Base-by-base conservation (phyloP, 2,797 vertebrate genomes). In the Microctenopoma stevenorrisi region DNA sequence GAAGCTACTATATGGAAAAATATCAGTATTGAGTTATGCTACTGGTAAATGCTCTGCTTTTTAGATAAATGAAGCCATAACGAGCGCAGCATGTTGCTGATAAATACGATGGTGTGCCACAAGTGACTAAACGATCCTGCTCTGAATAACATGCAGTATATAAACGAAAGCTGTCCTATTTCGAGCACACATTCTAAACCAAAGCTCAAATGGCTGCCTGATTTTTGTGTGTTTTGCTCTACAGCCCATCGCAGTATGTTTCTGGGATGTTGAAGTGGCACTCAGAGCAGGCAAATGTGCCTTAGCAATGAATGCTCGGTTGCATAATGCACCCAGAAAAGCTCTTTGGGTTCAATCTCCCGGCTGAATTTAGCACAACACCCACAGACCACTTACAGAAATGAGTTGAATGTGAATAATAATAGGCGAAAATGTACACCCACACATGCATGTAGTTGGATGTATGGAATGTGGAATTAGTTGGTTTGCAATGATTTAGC, bases 291-390 rank as follows among this genome's bases (percentile, higher is more conserved):
- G 70, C 49, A 64, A 77, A 79, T 61, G 49, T 2, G 44, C 53
- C 68, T 51, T 46, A 5, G 55, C 50, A 65, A 66, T 69, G 78
- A 82, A 81, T 43, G 61, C 62, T 72, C 26, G 5, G 46, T 60
- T 74, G 56, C 81, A 74, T 83, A 79, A 71, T 86, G 76, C 70
- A 74, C 51, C 69, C 79, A 74, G 72, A 86, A 62, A 72, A 61
- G 74, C 81, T 82, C 67, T 79, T 58, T 40, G 56, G 66, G 64
- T 74, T 79, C 26, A 54, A 48, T 57, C 38, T 58, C 53, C 44
- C 64, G 2, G 28, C 77, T 78, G 76, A 78, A 79, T 79, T 72
- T 65, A 79, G 66, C 62, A 30, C 26, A 42, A 64, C 76, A 40
- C 83, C 83, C 70, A 86, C 88, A 13, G 33, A 72, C 56, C 55